phyloP scores from a whole-genome alignment of 1,140 invertebrate species.

The Limonius californicus region DNA sequence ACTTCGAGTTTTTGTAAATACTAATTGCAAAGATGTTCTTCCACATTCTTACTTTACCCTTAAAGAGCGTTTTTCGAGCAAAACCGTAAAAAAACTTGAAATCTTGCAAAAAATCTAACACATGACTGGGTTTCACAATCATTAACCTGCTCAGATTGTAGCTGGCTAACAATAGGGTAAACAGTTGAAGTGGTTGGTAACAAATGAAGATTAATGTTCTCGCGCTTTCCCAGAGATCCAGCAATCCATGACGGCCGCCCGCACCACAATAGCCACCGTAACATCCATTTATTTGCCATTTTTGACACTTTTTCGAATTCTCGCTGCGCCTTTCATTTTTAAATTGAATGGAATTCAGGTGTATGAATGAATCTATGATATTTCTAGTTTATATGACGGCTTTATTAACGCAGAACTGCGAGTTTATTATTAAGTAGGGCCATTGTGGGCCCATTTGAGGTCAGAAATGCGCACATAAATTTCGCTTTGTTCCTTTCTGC shows the following conservation, averaged over 20 bases:
- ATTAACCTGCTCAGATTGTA: conserved; percentile 12
- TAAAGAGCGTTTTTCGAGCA: too few species aligned
- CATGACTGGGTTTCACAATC: background rate
- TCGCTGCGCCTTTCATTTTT: conserved; percentile 34
- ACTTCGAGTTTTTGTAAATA: too few species aligned
- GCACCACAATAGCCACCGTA: conserved; percentile 31
- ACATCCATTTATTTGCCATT: conserved; percentile 38
- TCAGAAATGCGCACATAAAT: conserved; percentile 34
- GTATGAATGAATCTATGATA: conserved; percentile 35
- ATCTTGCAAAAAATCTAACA: background rate
- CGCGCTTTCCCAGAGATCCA: conserved; percentile 33
- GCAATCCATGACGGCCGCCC: conserved; percentile 20
- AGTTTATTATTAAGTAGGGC: conserved; percentile 34
- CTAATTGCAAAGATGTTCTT: too few species aligned
- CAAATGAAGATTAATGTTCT: conserved; percentile 44
- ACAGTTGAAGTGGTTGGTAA: conserved; percentile 42
- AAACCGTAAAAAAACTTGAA: background rate
- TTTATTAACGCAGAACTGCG: conserved; percentile 26
- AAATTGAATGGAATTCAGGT: conserved; percentile 17
- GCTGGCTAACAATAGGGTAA: conserved; percentile 33
- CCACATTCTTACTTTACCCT: too few species aligned
- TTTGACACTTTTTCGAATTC: conserved; percentile 24
- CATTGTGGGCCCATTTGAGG: conserved; percentile 35
- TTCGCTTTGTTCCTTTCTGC: conserved; percentile 24
- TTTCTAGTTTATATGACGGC: conserved; percentile 36